These are phyloP conservation scores for Karalla daura DNA, from an alignment of 2,797 vertebrate species.

Conservation along the genomic window DNA sequence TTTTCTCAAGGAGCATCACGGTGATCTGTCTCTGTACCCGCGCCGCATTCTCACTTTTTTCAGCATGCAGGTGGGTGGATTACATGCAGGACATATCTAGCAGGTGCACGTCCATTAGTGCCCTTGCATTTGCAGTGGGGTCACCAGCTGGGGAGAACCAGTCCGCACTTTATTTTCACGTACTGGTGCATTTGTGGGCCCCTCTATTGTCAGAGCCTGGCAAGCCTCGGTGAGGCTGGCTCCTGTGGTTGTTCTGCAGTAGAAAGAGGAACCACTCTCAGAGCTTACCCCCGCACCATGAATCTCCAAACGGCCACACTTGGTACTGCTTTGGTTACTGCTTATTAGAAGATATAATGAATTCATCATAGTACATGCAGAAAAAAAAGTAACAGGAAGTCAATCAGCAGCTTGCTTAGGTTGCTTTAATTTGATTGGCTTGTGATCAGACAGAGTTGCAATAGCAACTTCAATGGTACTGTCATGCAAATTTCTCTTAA, in stretches of 20 bases:
- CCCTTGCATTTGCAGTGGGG: constrained; percentile 61
- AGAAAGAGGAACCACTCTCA: not conserved
- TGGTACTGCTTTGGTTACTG: too few species aligned
- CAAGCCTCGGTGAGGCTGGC: not conserved
- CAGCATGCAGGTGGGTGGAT: constrained; percentile 50
- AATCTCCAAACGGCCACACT: not conserved
- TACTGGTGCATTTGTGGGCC: constrained; percentile 13
- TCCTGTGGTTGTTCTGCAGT: not conserved
- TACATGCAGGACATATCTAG: constrained; percentile 34
- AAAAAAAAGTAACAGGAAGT: not conserved
- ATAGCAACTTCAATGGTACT: not conserved
- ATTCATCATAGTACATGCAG: too few species aligned
- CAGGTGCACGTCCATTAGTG: constrained; percentile 71
- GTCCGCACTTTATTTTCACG: constrained; percentile 23
- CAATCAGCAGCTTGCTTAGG: not conserved
- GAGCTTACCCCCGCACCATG: not conserved
- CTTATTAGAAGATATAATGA: too few species aligned
- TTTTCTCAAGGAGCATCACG: constrained; percentile 17
- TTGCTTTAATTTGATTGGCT: constrained; percentile 1
- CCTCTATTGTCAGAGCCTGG: constrained; percentile 7
- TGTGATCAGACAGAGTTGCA: not conserved
- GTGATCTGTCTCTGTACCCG: constrained; percentile 28
- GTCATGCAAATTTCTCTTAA: constrained; percentile 11
- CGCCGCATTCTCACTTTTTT: constrained; percentile 23
- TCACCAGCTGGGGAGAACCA: constrained; percentile 59